Conservation (phyloP, 2,797 vertebrate genomes). For the Anas capensis region DNA sequence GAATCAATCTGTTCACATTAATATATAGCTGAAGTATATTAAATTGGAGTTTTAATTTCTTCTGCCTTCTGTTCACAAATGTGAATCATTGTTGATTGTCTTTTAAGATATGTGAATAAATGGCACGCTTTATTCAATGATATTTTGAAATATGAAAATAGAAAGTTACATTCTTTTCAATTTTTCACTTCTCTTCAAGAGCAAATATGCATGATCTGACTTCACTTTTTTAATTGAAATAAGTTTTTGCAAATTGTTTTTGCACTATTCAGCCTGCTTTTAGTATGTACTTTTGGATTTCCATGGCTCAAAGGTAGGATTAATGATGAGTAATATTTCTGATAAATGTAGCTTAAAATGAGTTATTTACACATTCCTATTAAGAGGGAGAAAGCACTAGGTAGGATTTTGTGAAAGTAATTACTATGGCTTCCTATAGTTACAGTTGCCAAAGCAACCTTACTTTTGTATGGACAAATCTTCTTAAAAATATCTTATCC, state of each 20-base stretch:
- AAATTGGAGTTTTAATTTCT: not conserved
- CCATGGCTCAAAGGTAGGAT: not conserved
- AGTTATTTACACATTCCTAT: slow-evolving; percentile 16
- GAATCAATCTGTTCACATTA: not conserved
- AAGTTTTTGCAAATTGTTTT: not conserved
- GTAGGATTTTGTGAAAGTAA: slow-evolving; percentile 59
- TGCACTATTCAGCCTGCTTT: not conserved
- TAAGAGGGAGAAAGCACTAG: slow-evolving; percentile 3
- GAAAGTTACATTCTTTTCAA: not conserved
- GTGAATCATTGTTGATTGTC: not conserved
- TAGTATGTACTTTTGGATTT: not conserved
- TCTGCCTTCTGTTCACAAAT: not conserved
- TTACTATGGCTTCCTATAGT: slow-evolving; percentile 56
- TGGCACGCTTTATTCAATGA: not conserved
- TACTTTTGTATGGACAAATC: slow-evolving; percentile 23
- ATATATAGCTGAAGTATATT: not conserved
- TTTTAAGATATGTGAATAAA: not conserved
- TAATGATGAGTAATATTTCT: not conserved
- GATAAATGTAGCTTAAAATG: slow-evolving; percentile 7
- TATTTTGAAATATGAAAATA: not conserved
- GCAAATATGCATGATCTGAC: not conserved
- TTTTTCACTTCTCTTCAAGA: not conserved
- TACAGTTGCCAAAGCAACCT: slow-evolving; percentile 67
- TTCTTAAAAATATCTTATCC: slow-evolving; percentile 53
- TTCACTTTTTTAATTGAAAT: not conserved